These are phyloP conservation scores for Trichonephila clavipes DNA, from an alignment of 1,140 invertebrate species.

Conservation along the genomic window DNA sequence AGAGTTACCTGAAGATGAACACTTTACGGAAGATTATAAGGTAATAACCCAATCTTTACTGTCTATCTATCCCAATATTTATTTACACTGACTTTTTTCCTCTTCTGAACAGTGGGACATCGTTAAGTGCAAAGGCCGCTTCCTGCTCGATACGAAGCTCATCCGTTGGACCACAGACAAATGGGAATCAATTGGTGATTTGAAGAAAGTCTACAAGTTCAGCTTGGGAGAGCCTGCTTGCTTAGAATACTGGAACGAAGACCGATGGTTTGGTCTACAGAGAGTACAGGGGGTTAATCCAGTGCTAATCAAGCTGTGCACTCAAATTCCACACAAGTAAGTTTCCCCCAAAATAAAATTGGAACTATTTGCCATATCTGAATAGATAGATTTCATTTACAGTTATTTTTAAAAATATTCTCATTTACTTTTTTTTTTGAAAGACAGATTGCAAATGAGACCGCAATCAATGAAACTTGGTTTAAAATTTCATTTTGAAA, in stretches of 20 bases:
- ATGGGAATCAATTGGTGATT: constrained; percentile 81
- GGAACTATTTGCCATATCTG: too few relatives aligned
- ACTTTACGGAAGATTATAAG: constrained; percentile 81
- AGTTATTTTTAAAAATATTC: too few relatives aligned
- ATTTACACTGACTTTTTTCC: too few relatives aligned
- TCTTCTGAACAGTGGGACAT: constrained; percentile 82
- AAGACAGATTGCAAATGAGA: too few relatives aligned
- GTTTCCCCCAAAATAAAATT: not conserved
- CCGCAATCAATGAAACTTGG: too few relatives aligned
- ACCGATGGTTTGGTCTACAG: constrained; percentile 80
- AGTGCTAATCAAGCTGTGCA: constrained; percentile 81
- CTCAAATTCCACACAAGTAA: constrained; percentile 81
- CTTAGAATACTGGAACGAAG: constrained; percentile 79
- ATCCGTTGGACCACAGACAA: constrained; percentile 80
- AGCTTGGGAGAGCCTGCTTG: constrained; percentile 80
- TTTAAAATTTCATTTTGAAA: too few relatives aligned
- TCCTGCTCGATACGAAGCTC: constrained; percentile 80
- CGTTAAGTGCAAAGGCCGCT: constrained; percentile 80
- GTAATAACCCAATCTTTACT: constrained; percentile 77
- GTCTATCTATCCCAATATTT: too few relatives aligned
- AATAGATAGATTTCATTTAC: too few relatives aligned
- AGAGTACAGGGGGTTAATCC: constrained; percentile 81
- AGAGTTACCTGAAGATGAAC: constrained; percentile 81
- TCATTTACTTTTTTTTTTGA: too few relatives aligned
- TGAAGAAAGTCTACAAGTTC: constrained; percentile 81